Base-by-base conservation (phyloP, 1,140 invertebrate species). In the Drosophila suzukii region DNA sequence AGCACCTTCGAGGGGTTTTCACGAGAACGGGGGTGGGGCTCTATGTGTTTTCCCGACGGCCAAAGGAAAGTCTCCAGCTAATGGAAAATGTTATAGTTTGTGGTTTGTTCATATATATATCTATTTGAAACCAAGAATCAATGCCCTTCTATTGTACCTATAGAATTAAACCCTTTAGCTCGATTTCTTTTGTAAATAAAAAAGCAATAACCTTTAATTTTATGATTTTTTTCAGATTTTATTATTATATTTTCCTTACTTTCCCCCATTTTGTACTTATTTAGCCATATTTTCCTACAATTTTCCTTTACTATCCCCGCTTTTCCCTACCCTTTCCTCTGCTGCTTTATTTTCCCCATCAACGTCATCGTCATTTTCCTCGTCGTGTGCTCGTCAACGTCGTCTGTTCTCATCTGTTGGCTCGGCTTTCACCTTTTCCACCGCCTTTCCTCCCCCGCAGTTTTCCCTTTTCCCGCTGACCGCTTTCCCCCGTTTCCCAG, bases 351-450 rank as follows among this genome's bases (percentile, higher is more conserved):
- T 17, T 49, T 32, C 20, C 41, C 65, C 65, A 70, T 68, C 62
- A 57, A 56, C 57, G 59, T 56, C 65, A 76, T 58, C 51, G 65
- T 71, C 65, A 70, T 57, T 51, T 68, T 50, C 30, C 81, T 61
- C 65, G 68, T 65, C 70, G 83, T 72, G 58, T 62, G 50, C 78
- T 67, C 73, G 66, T 85, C 68, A 75, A 81, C 77, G 74, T 75
- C 72, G 73, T 55, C 53, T 75, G 70, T 60, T 81, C 47, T 73
- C 60, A 58, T 83, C 81, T 67, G 73, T 59, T 75, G 53, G 68
- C 74, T 85, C 83, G 83, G 83, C 79, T 76, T 59, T 79, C 79
- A 86, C 82, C 82, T 86, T 88, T 51, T 62, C 71, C 60, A 15
- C 32, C 56, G 41, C 56, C 20, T 15, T 62, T 59, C 36, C 59